These are phyloP conservation scores for Cathartes aura DNA, from an alignment of 2,113 vertebrate species.

Conservation along the genomic window DNA sequence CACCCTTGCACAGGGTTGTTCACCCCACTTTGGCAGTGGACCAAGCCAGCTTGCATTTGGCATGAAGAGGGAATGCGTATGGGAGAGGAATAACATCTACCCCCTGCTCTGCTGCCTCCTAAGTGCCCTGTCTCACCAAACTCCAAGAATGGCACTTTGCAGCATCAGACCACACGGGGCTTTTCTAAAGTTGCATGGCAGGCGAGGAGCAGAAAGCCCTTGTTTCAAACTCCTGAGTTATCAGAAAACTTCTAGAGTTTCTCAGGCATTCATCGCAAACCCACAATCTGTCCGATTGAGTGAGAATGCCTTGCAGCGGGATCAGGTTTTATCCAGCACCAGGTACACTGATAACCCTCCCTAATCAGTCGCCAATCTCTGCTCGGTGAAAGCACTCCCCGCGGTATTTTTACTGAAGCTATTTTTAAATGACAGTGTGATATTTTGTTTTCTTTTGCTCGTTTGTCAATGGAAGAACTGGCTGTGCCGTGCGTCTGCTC, in stretches of 20 bases:
- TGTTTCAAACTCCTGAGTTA: neutral
- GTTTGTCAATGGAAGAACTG: constrained; percentile 23
- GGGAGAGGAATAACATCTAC: neutral
- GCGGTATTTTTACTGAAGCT: neutral
- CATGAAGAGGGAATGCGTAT: neutral
- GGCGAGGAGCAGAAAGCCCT: neutral
- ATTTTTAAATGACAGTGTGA: constrained; percentile 44
- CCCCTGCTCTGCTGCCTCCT: neutral
- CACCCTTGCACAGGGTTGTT: neutral
- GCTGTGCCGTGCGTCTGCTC: neutral
- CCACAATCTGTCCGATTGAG: fast-evolving
- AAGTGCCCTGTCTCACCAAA: neutral
- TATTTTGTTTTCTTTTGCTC: constrained; percentile 17
- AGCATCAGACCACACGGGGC: neutral
- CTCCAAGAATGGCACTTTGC: neutral
- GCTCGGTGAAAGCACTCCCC: neutral
- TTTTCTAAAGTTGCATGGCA: neutral
- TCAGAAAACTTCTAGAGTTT: constrained; percentile 28
- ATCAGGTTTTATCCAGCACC: constrained; percentile 16
- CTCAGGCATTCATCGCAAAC: neutral
- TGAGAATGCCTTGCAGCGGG: neutral
- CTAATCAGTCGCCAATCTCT: neutral
- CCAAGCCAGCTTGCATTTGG: neutral
- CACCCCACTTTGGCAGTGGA: neutral
- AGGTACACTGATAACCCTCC: neutral